These are phyloP conservation scores for Gobio gobio DNA, from an alignment of 2,113 vertebrate species.

Conservation along the genomic window DNA sequence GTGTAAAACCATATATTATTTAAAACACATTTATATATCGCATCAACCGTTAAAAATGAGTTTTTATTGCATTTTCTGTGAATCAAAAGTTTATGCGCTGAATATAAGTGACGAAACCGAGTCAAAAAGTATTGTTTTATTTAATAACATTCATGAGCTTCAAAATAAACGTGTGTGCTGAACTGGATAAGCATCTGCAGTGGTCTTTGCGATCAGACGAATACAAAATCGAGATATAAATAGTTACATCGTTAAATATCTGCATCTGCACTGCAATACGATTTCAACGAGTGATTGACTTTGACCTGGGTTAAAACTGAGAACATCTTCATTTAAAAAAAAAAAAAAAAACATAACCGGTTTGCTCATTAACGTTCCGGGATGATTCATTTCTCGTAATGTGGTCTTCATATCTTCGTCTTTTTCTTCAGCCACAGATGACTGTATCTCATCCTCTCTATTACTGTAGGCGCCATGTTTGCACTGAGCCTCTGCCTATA, in stretches of 20 bases:
- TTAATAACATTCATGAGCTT: background rate
- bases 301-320: background rate
- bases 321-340: background rate
- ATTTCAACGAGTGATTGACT: background rate
- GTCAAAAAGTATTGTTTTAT: background rate
- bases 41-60: no score
- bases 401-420: background rate
- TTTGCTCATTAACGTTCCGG: background rate
- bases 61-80: background rate
- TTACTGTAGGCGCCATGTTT: constrained; percentile 58
- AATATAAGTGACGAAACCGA: background rate
- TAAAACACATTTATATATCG: background rate
- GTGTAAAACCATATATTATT: no score
- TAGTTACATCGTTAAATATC: background rate
- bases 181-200: background rate
- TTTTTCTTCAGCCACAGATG: background rate
- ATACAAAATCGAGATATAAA: background rate
- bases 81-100: background rate
- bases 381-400: background rate
- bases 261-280: background rate
- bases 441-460: constrained; percentile 8
- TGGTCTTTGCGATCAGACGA: background rate
- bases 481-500: background rate
- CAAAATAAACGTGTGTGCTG: background rate
- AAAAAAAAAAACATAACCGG: background rate